Evolutionary conservation across 2,888 invertebrate species (phyloP).

Genomic region (Chrysodeixis includens): DNA sequence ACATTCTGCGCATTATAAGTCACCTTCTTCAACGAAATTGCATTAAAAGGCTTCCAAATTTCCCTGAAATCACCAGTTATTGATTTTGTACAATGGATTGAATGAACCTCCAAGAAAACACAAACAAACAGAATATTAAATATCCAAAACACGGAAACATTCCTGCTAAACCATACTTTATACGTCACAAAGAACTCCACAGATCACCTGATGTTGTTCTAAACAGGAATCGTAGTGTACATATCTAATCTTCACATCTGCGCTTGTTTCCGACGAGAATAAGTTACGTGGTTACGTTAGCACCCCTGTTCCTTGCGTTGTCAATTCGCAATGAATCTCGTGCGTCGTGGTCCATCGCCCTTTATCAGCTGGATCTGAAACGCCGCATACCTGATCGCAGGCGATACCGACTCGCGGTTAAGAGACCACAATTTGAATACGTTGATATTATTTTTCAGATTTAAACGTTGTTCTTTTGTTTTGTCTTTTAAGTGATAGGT

Average conservation of each 20-base stretch:
- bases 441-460: slow-evolving; percentile 44
- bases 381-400: slow-evolving; percentile 76
- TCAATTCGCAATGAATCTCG: slow-evolving; percentile 79
- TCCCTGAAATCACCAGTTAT: too few species aligned
- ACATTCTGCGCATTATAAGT: too few species aligned
- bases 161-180: slow-evolving; percentile 21
- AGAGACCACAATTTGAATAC: slow-evolving; percentile 68
- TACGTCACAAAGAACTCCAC: slow-evolving; percentile 66
- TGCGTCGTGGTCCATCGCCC: slow-evolving; percentile 69
- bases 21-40: too few species aligned
- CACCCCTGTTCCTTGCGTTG: slow-evolving; percentile 68
- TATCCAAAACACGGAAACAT: slow-evolving; percentile 3
- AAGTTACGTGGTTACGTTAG: slow-evolving; percentile 66
- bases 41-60: too few species aligned
- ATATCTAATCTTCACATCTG: slow-evolving; percentile 84
- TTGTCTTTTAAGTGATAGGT: slow-evolving; percentile 39
- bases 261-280: slow-evolving; percentile 75
- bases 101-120: neutral
- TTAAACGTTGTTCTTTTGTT: slow-evolving; percentile 56
- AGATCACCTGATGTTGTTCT: slow-evolving; percentile 69
- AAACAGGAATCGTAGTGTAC: slow-evolving; percentile 77
- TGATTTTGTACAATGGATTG: neutral
- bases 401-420: slow-evolving; percentile 62
- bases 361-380: slow-evolving; percentile 79
- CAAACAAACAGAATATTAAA: neutral